Conservation (phyloP, 2,797 vertebrate genomes). For the Thunnus albacares region DNA sequence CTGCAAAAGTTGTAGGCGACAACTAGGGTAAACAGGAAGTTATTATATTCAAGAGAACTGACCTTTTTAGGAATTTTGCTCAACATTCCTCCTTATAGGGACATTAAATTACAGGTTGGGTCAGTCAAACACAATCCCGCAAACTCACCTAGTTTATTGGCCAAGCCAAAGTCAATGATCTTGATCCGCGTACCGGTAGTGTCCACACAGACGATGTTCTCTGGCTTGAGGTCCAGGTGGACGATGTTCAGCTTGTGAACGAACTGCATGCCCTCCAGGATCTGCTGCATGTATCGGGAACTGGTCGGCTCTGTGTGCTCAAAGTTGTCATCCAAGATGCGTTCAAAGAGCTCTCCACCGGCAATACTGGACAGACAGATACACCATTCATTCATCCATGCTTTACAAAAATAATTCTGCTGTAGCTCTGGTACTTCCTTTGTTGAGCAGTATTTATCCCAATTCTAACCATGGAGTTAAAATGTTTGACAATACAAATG, state of each 20-base stretch:
- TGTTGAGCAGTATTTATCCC: not conserved
- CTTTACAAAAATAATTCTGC: not conserved
- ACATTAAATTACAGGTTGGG: not conserved
- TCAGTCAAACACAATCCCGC: too few species aligned
- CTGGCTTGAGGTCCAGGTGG: slow-evolving; percentile 93
- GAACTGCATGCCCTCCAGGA: slow-evolving; percentile 90
- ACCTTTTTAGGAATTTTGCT: not conserved
- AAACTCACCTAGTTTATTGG: slow-evolving; percentile 87
- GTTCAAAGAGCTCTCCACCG: slow-evolving; percentile 92
- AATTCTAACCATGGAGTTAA: not conserved
- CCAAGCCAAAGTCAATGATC: slow-evolving; percentile 92
- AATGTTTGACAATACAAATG: too few species aligned
- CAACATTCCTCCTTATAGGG: not conserved
- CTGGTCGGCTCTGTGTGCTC: slow-evolving; percentile 92
- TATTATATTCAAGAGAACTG: not conserved
- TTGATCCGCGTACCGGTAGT: slow-evolving; percentile 84
- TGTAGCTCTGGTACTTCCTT: not conserved
- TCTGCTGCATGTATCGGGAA: slow-evolving; percentile 89
- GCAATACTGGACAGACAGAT: slow-evolving; percentile 81
- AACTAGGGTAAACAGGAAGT: not conserved
- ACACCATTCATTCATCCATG: not conserved
- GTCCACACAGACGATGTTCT: slow-evolving; percentile 92
- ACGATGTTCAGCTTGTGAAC: slow-evolving; percentile 88
- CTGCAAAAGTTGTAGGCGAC: not conserved
- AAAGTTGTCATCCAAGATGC: slow-evolving; percentile 89